These are phyloP conservation scores for Lepidurus apus DNA, from an alignment of 1,140 invertebrate genomes.

Conservation along the genomic window DNA sequence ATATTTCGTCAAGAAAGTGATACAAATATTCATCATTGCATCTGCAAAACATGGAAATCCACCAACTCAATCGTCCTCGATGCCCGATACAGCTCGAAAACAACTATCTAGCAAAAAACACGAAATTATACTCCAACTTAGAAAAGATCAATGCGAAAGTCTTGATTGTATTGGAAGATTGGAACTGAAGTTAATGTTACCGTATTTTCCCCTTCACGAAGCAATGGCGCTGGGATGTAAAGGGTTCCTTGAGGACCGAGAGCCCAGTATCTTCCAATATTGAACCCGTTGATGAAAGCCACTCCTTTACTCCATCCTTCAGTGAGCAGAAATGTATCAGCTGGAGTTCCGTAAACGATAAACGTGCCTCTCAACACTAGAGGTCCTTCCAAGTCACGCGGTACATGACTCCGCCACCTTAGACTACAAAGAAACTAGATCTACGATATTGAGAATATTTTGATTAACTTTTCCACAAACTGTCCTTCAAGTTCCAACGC, in stretches of 20 bases:
- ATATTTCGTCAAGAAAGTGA: neutral
- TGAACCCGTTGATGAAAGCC: conserved; percentile 59
- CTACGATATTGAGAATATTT: neutral
- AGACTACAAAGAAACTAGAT: conserved; percentile 35
- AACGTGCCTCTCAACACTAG: conserved; percentile 42
- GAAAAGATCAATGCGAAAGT: neutral
- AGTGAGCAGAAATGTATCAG: conserved; percentile 48
- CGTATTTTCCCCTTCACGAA: conserved; percentile 51
- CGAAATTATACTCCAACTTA: neutral
- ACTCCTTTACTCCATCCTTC: conserved; percentile 52
- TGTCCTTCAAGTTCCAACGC: conserved; percentile 51
- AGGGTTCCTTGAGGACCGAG: conserved; percentile 54
- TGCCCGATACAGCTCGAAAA: neutral
- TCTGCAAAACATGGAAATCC: neutral
- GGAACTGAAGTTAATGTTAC: conserved; percentile 37
- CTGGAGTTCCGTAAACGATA: conserved; percentile 37
- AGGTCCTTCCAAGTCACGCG: conserved; percentile 37
- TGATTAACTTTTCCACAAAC: conserved; percentile 42
- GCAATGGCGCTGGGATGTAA: conserved; percentile 54
- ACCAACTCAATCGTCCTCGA: neutral
- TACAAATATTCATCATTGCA: neutral
- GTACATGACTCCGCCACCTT: conserved; percentile 31
- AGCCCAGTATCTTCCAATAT: conserved; percentile 56
- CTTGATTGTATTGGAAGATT: neutral
- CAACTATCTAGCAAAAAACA: neutral